Conservation (phyloP, 2,113 vertebrate species). For the Carlito syrichta region DNA sequence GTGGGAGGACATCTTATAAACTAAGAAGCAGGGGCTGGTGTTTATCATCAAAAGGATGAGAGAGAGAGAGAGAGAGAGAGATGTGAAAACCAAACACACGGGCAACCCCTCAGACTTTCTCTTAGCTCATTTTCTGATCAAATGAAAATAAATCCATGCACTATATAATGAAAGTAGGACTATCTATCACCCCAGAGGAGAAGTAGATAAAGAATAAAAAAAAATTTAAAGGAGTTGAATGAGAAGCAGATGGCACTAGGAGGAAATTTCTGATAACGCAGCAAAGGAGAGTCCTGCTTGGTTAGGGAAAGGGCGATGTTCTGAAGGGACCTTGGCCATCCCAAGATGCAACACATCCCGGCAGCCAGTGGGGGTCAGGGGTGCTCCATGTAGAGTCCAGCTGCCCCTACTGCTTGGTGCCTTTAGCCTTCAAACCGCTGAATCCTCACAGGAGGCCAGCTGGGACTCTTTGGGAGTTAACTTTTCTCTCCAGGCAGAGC, state of each 20-base stretch:
- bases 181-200: background rate
- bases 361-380: slow-evolving; percentile 26
- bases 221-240: background rate
- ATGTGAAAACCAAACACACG: background rate
- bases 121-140: slow-evolving; percentile 1
- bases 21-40: background rate
- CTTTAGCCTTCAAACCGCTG: background rate
- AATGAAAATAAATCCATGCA: background rate
- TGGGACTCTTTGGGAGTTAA: background rate
- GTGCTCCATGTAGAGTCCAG: background rate
- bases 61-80: background rate
- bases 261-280: background rate
- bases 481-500: background rate
- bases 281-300: background rate
- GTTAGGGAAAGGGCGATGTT: background rate
- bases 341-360: rapidly evolving
- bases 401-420: rapidly evolving
- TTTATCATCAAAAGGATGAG: background rate
- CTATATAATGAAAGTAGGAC: background rate
- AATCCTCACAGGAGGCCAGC: background rate
- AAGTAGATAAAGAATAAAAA: background rate
- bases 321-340: no score
- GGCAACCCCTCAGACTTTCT: background rate
- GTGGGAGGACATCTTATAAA: background rate
- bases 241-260: background rate